Evolutionary conservation across 2,797 vertebrate genomes (phyloP).

Genomic region (Malacoraja senta): DNA sequence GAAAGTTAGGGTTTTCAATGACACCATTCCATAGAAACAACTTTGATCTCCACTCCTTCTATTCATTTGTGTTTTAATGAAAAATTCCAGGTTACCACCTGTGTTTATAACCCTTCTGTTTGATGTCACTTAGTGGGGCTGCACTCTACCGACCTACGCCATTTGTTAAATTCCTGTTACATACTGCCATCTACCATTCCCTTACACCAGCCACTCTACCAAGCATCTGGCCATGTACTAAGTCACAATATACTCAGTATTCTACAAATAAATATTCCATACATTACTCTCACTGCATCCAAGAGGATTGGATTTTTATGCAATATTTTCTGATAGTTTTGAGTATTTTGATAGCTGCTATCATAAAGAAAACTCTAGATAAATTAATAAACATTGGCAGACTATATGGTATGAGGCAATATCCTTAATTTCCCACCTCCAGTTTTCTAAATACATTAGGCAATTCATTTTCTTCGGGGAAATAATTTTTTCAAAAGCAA

Average conservation of each 20-base stretch:
- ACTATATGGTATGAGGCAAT: neutral
- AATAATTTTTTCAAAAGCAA: neutral
- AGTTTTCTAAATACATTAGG: neutral
- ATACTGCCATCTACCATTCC: neutral
- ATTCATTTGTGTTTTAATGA: slow-evolving; percentile 31
- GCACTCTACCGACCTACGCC: neutral
- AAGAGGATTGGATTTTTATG: neutral
- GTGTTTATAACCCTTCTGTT: slow-evolving; percentile 25
- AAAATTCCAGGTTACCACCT: slow-evolving; percentile 30
- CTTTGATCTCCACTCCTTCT: neutral
- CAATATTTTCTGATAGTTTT: neutral
- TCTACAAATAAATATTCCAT: neutral
- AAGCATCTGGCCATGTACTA: neutral
- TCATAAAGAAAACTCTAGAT: neutral
- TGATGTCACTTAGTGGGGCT: neutral
- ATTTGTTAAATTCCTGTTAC: slow-evolving; percentile 18
- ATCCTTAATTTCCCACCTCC: neutral
- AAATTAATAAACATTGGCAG: neutral
- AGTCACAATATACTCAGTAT: neutral
- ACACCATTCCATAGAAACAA: neutral
- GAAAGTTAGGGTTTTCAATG: neutral
- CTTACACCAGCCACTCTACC: neutral
- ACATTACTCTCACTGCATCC: neutral
- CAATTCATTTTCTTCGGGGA: neutral
- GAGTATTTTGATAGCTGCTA: neutral